Evolutionary conservation across 2,113 vertebrate species (phyloP).

Genomic region (Xenus cinereus): DNA sequence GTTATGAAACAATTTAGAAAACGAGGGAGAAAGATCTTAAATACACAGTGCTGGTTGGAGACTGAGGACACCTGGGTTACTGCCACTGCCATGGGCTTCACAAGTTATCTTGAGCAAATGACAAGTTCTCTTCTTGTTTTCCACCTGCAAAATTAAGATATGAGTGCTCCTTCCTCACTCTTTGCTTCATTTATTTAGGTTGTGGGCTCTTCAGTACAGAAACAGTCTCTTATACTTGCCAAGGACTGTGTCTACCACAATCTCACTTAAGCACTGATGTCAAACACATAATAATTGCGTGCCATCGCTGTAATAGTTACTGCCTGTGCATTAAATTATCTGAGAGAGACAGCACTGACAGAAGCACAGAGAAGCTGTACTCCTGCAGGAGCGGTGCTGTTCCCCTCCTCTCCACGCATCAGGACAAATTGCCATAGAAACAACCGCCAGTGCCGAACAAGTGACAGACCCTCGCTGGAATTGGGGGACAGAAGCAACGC

Average conservation of each 20-base stretch:
- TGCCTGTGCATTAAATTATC: not conserved
- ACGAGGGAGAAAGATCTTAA: not conserved
- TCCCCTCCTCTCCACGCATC: not conserved
- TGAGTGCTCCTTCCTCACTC: not conserved
- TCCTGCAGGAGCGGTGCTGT: not conserved
- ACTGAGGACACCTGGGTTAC: not conserved
- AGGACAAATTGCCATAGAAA: not conserved
- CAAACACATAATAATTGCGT: not conserved
- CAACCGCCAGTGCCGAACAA: rapidly evolving
- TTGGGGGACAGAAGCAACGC: not conserved
- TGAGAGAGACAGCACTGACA: not conserved
- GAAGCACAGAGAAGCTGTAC: not conserved
- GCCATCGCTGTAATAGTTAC: not conserved
- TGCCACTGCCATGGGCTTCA: not conserved
- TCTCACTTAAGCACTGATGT: not conserved
- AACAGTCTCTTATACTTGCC: not conserved
- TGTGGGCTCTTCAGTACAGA: not conserved
- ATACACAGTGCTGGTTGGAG: not conserved
- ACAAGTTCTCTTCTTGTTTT: not conserved
- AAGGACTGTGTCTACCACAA: not conserved
- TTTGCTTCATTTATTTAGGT: not conserved
- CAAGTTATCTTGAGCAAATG: not conserved
- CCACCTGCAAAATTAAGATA: not conserved
- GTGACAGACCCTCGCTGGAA: not conserved
- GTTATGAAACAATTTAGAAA: not conserved